Base-by-base conservation (phyloP, 92 coral and sea anemone species). In the Plumapathes pennacea region DNA sequence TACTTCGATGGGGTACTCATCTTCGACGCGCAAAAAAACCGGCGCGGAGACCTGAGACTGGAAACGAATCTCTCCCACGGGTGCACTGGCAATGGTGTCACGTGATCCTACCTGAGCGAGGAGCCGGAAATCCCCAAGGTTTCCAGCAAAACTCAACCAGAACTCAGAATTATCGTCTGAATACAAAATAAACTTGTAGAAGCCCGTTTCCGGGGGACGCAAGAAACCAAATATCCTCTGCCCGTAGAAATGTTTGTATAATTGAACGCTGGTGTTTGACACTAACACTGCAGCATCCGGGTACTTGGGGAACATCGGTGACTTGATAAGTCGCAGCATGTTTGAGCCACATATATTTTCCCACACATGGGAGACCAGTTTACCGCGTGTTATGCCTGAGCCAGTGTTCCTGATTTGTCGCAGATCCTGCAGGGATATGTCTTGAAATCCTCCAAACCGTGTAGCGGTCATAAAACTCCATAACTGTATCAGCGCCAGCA, bases 91-190 rank as follows among this genome's bases (percentile, higher is more conserved):
- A 5, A 54, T 62, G 9, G 48, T 45, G 21, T 62, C 54, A 41
- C 78, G 60, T 6, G 72, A 26, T 23, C 60, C 73, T 15, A 72
- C 81, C 17, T 37, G 50, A 14, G 71, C 69, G 15, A 59, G 48
- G n/a, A 63, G 76, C 49, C 32, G 58, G n/a, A 77, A 46, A 32
- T 34, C 69, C 25, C 40, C 50, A 1, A 29, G 23, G 15, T 49
- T 67, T 3, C 15, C 50, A 12, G 45, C 61, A 20, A 68, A 39
- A 28, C 78, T 64, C 24, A 87, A 38, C 95, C 95, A 87, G 15
- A 87, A 69, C 80, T 82, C 95, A 2, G 95, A 83, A 4, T 57
- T 61, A 15, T 71, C 95, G 54, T 54, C 83, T 2, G 95, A 87
- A 42, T 46, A 77, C 38, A 87, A 46, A 28, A 60, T 70, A 65